These are phyloP conservation scores for Chromoteleia sp. DNA, from an alignment of 2,888 invertebrate genomes.

Conservation along the genomic window DNA sequence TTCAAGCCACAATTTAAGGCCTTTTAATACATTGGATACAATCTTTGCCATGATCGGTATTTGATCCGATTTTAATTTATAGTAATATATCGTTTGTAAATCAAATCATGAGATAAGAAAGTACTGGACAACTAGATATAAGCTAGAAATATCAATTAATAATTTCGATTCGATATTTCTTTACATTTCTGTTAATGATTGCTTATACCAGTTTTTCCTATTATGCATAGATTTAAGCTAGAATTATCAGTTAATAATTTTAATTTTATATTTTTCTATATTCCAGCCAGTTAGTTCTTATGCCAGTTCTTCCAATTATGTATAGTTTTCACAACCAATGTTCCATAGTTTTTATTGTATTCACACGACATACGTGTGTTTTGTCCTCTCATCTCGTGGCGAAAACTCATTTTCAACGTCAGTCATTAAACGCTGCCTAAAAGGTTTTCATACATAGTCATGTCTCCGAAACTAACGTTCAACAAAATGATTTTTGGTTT, in stretches of 20 bases:
- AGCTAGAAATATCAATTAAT: slow-evolving; percentile 29
- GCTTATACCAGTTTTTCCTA: not conserved
- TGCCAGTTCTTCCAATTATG: not conserved
- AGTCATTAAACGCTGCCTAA: slow-evolving; percentile 77
- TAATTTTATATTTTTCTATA: not conserved
- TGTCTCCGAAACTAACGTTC: slow-evolving; percentile 71
- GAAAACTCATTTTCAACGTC: not conserved
- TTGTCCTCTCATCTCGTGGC: slow-evolving; percentile 42
- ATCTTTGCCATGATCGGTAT: slow-evolving; percentile 20
- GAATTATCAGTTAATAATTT: slow-evolving; percentile 22
- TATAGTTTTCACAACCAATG: slow-evolving; percentile 21
- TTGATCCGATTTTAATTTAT: slow-evolving; percentile 15
- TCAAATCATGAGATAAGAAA: slow-evolving; percentile 24
- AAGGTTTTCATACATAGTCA: slow-evolving; percentile 78
- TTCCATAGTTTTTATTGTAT: not conserved
- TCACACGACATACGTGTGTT: not conserved
- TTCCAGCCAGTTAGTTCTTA: not conserved
- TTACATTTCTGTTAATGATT: not conserved
- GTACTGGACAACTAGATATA: slow-evolving; percentile 25
- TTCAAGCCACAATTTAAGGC: slow-evolving; percentile 71
- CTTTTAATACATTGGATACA: slow-evolving; percentile 56
- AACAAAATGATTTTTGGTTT: slow-evolving; percentile 72
- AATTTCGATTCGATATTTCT: slow-evolving; percentile 1
- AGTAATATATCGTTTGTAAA: slow-evolving; percentile 30
- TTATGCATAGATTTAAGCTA: slow-evolving; percentile 13